Evolutionary conservation across 2,113 vertebrate species (phyloP).

Genomic region (Epinephelus fuscoguttatus): DNA sequence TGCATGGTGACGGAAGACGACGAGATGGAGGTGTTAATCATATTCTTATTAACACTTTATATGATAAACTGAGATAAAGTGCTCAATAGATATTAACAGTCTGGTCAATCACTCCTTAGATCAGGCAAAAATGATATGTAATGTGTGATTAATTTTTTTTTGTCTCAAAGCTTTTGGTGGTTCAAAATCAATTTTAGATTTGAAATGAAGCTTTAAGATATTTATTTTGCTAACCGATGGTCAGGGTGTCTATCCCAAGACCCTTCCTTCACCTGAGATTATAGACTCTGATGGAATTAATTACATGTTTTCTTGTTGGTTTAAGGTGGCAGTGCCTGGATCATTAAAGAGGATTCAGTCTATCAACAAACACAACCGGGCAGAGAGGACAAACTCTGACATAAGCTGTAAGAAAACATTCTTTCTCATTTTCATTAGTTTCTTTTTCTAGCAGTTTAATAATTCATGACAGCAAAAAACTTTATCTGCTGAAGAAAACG

Average conservation of each 20-base stretch:
- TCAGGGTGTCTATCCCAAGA: neutral
- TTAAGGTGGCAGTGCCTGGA: conserved; percentile 75
- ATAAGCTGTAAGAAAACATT: conserved; percentile 82
- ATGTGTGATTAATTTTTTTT: no score
- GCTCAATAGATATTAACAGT: neutral
- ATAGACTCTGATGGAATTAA: neutral
- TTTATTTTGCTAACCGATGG: neutral
- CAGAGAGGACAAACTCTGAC: conserved; percentile 85
- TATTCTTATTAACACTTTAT: neutral
- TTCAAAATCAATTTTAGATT: neutral
- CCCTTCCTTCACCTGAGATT: neutral
- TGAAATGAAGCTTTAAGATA: neutral
- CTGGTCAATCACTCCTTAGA: neutral
- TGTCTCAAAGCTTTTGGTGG: no score
- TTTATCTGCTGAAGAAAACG: no score
- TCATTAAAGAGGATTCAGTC: conserved; percentile 89
- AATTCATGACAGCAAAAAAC: no score
- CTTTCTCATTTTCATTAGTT: no score
- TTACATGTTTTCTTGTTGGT: neutral
- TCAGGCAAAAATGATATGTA: neutral
- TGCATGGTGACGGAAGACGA: conserved; percentile 85
- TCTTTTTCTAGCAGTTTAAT: no score
- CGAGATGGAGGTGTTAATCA: conserved; percentile 85
- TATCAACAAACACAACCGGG: conserved; percentile 86
- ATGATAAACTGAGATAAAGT: neutral